Percentiles rank a stretch among this genome's conserved stretches.
phyloP scores from a whole-genome alignment of 2,113 vertebrate genomes.

The Cinclus mexicanus region DNA sequence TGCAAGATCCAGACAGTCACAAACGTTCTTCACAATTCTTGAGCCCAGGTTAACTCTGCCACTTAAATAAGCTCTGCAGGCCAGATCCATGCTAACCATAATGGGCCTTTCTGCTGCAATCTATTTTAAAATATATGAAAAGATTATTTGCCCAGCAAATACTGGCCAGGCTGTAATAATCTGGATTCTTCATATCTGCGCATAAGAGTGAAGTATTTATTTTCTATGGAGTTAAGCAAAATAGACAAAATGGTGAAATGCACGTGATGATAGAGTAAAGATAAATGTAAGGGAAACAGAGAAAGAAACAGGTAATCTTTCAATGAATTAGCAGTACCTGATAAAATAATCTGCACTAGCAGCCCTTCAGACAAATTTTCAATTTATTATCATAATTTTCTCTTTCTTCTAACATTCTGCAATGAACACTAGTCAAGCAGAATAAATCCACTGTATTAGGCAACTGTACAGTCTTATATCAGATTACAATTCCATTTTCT shows the following conservation, averaged over 20 bases:
- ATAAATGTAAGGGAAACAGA: neutral
- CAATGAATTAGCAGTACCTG: neutral
- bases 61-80: neutral
- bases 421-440: neutral
- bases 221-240: neutral
- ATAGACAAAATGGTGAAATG: neutral
- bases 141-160: neutral
- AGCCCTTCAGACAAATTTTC: neutral
- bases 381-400: neutral
- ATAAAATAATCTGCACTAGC: neutral
- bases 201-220: neutral
- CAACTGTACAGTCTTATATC: neutral
- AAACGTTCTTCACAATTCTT: neutral
- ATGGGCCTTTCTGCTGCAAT: neutral
- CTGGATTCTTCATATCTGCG: neutral
- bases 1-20: neutral
- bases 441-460: neutral
- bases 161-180: neutral
- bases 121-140: neutral
- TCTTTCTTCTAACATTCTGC: neutral
- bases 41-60: neutral
- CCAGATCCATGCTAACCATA: neutral
- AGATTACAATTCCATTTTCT: neutral
- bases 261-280: neutral
- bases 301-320: conserved; percentile 3